Conservation (phyloP, 2,113 vertebrate genomes). For the Scolopax mira region DNA sequence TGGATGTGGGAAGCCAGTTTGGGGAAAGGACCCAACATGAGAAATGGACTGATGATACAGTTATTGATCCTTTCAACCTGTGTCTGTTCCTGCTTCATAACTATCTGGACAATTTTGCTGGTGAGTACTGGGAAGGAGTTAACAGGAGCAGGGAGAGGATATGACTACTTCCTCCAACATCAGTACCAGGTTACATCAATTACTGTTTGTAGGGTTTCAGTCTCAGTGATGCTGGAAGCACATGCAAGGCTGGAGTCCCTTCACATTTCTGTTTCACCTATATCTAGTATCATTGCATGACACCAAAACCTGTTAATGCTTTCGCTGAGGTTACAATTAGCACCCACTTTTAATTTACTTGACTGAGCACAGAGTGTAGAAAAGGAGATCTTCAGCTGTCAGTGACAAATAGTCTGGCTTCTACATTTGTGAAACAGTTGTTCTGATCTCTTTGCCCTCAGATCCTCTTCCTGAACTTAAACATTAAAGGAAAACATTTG, state of each 20-base stretch:
- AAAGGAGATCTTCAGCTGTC: not conserved
- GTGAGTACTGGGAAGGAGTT: not conserved
- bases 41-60: rapidly evolving
- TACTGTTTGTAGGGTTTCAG: not conserved
- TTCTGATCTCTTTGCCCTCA: not conserved
- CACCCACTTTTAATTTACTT: not conserved
- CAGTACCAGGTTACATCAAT: rapidly evolving
- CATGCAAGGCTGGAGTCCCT: not conserved
- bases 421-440: not conserved
- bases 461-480: not conserved
- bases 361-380: not conserved
- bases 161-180: not conserved
- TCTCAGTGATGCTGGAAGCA: not conserved
- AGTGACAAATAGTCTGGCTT: not conserved
- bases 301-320: not conserved
- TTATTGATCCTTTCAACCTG: not conserved
- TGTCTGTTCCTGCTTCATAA: not conserved
- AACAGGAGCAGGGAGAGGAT: not conserved
- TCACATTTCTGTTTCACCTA: not conserved
- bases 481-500: not conserved
- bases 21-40: not conserved
- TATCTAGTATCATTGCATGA: not conserved
- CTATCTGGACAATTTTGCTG: not conserved
- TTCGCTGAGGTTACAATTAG: not conserved
- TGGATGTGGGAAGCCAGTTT: rapidly evolving